A percentile compares a stretch with the other conserved stretches of the same genome.
Evolutionary conservation across 2,797 vertebrate genomes (phyloP).

Genomic region (Arctocebus calabarensis): DNA sequence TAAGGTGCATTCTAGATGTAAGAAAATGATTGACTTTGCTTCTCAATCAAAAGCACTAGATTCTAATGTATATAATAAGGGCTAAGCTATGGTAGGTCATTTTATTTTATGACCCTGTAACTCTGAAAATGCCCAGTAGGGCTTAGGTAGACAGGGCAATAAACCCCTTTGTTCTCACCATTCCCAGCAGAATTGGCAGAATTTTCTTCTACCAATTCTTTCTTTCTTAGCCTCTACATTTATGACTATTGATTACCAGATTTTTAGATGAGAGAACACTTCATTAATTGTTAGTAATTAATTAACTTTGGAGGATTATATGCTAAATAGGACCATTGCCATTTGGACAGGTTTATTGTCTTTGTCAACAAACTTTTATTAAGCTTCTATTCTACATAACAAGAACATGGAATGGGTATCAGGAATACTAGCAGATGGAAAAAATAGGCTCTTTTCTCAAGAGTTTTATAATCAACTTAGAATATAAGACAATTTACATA

Average conservation of each 20-base stretch:
- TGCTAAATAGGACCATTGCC: neutral
- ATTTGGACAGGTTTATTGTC: neutral
- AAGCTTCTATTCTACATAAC: neutral
- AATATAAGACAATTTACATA: slow-evolving; percentile 16
- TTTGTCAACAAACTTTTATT: neutral
- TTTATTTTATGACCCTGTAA: neutral
- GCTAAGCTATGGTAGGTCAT: neutral
- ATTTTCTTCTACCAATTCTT: slow-evolving; percentile 8
- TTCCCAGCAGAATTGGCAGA: neutral
- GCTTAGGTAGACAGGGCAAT: neutral
- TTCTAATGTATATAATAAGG: neutral
- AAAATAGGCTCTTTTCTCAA: neutral
- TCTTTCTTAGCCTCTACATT: neutral
- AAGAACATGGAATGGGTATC: neutral
- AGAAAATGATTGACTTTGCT: neutral
- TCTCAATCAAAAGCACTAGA: slow-evolving; percentile 4
- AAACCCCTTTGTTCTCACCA: neutral
- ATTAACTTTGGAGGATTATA: too few relatives aligned
- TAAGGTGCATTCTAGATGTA: neutral
- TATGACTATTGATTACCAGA: neutral
- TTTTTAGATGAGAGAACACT: too few relatives aligned
- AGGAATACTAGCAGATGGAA: neutral
- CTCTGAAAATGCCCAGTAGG: neutral
- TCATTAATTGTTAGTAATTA: too few relatives aligned
- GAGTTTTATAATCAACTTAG: neutral